Conservation (phyloP, 2,797 vertebrate genomes). For the Psittacula echo region DNA sequence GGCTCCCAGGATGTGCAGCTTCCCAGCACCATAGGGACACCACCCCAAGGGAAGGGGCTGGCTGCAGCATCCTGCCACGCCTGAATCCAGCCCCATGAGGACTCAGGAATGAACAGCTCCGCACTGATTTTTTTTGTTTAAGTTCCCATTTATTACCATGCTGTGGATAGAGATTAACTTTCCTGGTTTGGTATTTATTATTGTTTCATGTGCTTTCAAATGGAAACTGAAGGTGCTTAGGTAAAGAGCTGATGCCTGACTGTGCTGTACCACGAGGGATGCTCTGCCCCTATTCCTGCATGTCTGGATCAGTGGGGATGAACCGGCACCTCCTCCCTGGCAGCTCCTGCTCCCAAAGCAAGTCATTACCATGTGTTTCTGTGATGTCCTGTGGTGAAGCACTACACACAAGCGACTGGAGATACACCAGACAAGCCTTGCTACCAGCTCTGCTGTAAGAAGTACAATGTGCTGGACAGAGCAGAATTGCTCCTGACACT, state of each 20-base stretch:
- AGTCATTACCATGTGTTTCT: not conserved
- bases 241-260: not conserved
- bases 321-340: not conserved
- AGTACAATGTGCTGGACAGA: not conserved
- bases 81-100: not conserved
- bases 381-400: not conserved
- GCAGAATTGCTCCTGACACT: slow-evolving; percentile 62
- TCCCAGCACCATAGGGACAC: not conserved
- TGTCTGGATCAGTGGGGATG: not conserved
- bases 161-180: slow-evolving; percentile 29
- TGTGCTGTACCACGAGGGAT: fast-evolving
- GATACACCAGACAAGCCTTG: not conserved
- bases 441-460: not conserved
- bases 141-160: slow-evolving; percentile 37
- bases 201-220: not conserved
- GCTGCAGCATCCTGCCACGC: not conserved
- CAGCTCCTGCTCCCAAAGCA: not conserved
- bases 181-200: not conserved
- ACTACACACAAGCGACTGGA: slow-evolving; percentile 38
- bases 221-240: not conserved
- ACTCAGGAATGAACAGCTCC: not conserved
- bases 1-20: not conserved
- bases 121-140: slow-evolving; percentile 39
- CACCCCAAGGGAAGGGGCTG: fast-evolving
- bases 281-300: not conserved